phyloP scores from a whole-genome alignment of 1,140 invertebrate species.

The Drosophila sulfurigaster region DNA sequence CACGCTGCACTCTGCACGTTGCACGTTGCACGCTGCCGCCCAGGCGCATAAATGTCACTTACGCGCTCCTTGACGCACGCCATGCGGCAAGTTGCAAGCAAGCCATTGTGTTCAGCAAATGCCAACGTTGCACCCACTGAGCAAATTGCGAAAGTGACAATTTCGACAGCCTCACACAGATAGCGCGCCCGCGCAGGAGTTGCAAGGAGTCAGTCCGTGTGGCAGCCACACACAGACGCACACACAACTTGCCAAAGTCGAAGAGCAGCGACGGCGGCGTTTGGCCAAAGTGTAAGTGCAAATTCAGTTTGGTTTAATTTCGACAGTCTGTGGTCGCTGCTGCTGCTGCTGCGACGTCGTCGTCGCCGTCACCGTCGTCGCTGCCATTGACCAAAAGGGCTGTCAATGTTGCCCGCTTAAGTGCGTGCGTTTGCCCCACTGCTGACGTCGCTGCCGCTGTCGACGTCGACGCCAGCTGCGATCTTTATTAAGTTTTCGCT shows the following conservation, averaged over 20 bases:
- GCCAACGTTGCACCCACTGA: constrained; percentile 50
- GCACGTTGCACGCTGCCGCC: constrained; percentile 35
- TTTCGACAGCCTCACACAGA: constrained; percentile 67
- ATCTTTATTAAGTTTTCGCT: constrained; percentile 84
- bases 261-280: not conserved
- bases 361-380: not conserved
- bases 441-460: constrained; percentile 1
- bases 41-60: constrained; percentile 84
- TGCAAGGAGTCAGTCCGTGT: not conserved
- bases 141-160: constrained; percentile 82
- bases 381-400: constrained; percentile 66
- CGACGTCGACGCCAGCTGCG: constrained; percentile 60
- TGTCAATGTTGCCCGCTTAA: constrained; percentile 49
- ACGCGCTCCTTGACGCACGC: constrained; percentile 69
- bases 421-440: not conserved
- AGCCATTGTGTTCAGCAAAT: constrained; percentile 30
- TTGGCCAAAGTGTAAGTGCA: constrained; percentile 72
- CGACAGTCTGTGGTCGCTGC: constrained; percentile 75
- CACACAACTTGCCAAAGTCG: constrained; percentile 1
- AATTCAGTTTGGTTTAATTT: constrained; percentile 83
- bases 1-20: not conserved
- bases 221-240: not conserved
- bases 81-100: constrained; percentile 43
- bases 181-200: constrained; percentile 1
- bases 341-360: no score